These are phyloP conservation scores for Strix aluco DNA, from an alignment of 2,113 vertebrate genomes.

Conservation along the genomic window DNA sequence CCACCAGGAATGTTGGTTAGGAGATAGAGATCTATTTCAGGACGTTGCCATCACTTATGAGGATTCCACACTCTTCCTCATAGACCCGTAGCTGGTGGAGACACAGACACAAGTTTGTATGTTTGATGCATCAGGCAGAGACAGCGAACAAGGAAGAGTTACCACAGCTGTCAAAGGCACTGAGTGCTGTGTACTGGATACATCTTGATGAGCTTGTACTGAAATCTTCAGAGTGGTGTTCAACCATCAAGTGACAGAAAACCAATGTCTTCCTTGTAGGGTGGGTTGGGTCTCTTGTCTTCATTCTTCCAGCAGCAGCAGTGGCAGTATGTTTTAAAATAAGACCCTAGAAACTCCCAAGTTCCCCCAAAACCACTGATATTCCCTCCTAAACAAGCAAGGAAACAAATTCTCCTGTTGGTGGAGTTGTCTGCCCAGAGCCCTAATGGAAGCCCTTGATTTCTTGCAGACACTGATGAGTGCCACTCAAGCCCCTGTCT, in stretches of 20 bases:
- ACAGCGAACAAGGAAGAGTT: background rate
- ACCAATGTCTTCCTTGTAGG: background rate
- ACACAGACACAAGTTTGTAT: background rate
- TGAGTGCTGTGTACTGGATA: background rate
- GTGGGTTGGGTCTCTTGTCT: constrained; percentile 9
- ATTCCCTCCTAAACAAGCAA: background rate
- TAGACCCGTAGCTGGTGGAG: background rate
- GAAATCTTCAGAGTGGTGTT: background rate
- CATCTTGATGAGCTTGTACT: background rate
- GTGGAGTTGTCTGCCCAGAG: constrained; percentile 56
- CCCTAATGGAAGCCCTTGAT: constrained; percentile 88
- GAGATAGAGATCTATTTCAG: background rate
- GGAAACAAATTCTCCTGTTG: constrained; percentile 36
- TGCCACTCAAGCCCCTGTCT: constrained; percentile 94
- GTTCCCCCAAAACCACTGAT: background rate
- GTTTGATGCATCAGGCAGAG: background rate
- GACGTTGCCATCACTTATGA: background rate
- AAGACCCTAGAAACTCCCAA: background rate
- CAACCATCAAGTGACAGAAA: background rate
- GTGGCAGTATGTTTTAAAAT: constrained; percentile 27
- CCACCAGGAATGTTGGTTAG: fast-evolving
- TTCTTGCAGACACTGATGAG: constrained; percentile 96
- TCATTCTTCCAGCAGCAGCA: constrained; percentile 49
- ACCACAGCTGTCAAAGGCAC: background rate
- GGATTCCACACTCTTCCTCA: background rate